A percentile compares a stretch with the other conserved stretches of the same genome.
phyloP scores from a whole-genome alignment of 2,888 invertebrate species.

The Gandaritis pyraliata region DNA sequence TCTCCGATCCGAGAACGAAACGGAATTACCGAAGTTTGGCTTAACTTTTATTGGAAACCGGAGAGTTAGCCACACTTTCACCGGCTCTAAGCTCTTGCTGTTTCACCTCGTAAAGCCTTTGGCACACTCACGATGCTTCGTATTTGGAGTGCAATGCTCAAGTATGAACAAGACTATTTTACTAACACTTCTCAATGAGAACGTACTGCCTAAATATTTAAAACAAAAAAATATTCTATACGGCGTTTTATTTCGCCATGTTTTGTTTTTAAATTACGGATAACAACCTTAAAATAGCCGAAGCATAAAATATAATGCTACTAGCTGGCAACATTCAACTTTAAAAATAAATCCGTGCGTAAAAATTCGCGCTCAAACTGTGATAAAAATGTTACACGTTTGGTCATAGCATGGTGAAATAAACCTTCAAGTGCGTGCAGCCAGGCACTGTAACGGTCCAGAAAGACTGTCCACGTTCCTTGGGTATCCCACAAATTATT shows the following conservation, averaged over 20 bases:
- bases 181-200: too few species aligned
- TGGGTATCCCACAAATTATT: too few species aligned
- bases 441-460: too few species aligned
- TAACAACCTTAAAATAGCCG: slow-evolving; percentile 10
- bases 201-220: background rate
- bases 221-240: too few species aligned
- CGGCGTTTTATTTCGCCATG: slow-evolving; percentile 1
- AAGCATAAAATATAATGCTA: slow-evolving; percentile 26
- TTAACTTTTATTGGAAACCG: slow-evolving; percentile 55
- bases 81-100: slow-evolving; percentile 21
- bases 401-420: slow-evolving; percentile 26
- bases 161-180: background rate
- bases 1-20: slow-evolving; percentile 39
- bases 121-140: background rate
- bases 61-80: slow-evolving; percentile 46
- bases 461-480: too few species aligned
- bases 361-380: slow-evolving; percentile 30
- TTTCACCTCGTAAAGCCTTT: slow-evolving; percentile 28
- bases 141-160: background rate
- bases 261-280: slow-evolving; percentile 15
- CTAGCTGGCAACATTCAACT: slow-evolving; percentile 18
- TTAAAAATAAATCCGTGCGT: slow-evolving; percentile 28
- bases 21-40: slow-evolving; percentile 47
- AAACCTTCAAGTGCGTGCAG: slow-evolving; percentile 20
- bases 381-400: slow-evolving; percentile 31